Conservation (phyloP, 2,888 invertebrate species). For the Drosophila greeni region DNA sequence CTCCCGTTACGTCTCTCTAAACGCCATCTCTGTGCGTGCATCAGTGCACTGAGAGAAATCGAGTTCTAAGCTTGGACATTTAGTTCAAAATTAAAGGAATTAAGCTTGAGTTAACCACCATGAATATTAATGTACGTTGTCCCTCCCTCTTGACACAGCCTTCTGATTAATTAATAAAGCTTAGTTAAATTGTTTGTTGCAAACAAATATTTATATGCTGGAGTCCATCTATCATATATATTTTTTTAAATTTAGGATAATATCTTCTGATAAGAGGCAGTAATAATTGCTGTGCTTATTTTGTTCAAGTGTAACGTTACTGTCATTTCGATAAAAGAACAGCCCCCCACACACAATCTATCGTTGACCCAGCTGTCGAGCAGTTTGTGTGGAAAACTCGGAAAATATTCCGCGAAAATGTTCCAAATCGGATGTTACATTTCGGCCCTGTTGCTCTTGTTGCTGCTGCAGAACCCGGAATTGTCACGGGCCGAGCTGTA, state of each 20-base stretch:
- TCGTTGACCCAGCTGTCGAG: conserved; percentile 18
- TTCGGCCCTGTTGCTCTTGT: not conserved
- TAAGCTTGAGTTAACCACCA: not conserved
- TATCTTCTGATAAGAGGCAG: not conserved
- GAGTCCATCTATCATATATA: too few relatives aligned
- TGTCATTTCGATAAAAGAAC: not conserved
- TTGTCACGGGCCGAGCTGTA: conserved; percentile 7
- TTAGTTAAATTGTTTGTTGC: too few relatives aligned
- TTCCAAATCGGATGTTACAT: conserved; percentile 38
- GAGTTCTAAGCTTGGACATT: too few relatives aligned
- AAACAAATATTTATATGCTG: too few relatives aligned
- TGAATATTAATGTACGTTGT: not conserved
- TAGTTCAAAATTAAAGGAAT: too few relatives aligned
- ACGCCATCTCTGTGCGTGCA: not conserved
- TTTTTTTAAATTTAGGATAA: too few relatives aligned
- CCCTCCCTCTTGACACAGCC: too few relatives aligned
- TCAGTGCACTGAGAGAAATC: not conserved
- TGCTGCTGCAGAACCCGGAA: conserved; percentile 8
- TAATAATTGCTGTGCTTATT: not conserved
- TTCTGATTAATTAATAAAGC: too few relatives aligned
- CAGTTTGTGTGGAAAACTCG: conserved; percentile 15
- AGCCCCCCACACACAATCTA: conserved; percentile 1
- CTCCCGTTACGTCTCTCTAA: conserved; percentile 11
- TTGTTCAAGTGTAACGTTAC: not conserved
- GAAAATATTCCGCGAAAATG: conserved; percentile 43